Base-by-base conservation (phyloP, 1,140 invertebrate species). In the Vanessa tameamea region DNA sequence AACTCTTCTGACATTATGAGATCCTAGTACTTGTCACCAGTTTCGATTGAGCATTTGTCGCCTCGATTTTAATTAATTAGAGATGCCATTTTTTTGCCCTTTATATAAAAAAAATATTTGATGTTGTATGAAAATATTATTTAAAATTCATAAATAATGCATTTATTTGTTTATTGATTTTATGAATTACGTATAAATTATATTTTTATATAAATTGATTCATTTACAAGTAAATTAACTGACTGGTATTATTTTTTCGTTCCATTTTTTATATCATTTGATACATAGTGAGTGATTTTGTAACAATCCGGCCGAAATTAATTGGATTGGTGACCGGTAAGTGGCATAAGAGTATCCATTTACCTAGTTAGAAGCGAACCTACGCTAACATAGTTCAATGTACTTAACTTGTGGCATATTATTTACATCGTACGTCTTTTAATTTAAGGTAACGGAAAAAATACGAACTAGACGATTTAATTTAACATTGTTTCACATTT, bases 21-120 rank as follows among this genome's bases (percentile, higher is more conserved):
- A 72, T 76, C 81, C 90, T 92, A 77, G 89, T 92, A 92, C 78
- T 85, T 90, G 90, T 92, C 90, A 92, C 87, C 87, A 85, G 86
- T 80, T 86, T 76, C 84, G 85, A 90, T 89, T 88, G 86, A 90
- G 85, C 86, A 89, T 90, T 89, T 87, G 82, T 85, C 84, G 81
- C 87, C 76, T 73, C 59, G 57, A 69, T 55, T 77, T 79, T 84
- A 82, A 79, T 84, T 84, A 84, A 81, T 82, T 64, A 74, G 64
- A 47, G 64, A 47, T 5, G 59, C n/a, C 7, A 13, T 26, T 26
- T 26, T 43, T 69, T 64, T 8, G 1, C 7, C 9, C 1, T 43
- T 43, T 43, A 9, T 43, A 0, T 43, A 31, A 31, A 31, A 31
- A 31, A 31, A 4, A 31, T 31, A 0, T 31, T 31, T 31, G 26